Evolutionary conservation across 2,113 vertebrate genomes (phyloP).

Genomic region (Pituophis catenifer): DNA sequence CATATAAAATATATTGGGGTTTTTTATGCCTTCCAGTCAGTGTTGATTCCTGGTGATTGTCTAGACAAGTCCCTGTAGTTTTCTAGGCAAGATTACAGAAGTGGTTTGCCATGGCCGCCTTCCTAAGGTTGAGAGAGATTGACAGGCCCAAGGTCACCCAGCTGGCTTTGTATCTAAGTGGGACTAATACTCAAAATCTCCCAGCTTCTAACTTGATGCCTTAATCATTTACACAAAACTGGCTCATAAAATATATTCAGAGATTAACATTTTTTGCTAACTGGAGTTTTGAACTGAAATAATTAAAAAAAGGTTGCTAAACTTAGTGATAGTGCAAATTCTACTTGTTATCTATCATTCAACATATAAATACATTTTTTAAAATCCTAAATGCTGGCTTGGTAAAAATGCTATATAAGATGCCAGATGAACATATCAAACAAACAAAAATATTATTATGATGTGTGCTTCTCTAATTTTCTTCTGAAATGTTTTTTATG

Average conservation of each 20-base stretch:
- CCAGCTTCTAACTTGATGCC: background rate
- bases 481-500: slow-evolving; percentile 7
- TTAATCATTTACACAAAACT: background rate
- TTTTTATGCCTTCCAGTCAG: background rate
- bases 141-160: background rate
- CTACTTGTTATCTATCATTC: slow-evolving; percentile 6
- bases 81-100: background rate
- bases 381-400: slow-evolving; percentile 37
- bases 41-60: background rate
- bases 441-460: background rate
- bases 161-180: background rate
- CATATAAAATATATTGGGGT: background rate
- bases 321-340: slow-evolving; percentile 28
- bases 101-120: background rate
- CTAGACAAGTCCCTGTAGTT: background rate
- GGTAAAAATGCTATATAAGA: slow-evolving; percentile 30
- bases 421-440: background rate
- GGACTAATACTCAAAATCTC: background rate
- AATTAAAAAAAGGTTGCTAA: slow-evolving; percentile 8
- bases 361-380: slow-evolving; percentile 27
- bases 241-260: background rate
- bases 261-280: slow-evolving; percentile 37
- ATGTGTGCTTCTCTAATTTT: slow-evolving; percentile 16
- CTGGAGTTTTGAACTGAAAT: background rate
- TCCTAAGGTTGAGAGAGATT: background rate